Evolutionary conservation across 2,797 vertebrate species (phyloP), one percentile per base, ranked within the genome.

Genomic region (Coregonus ussuriensis): DNA sequence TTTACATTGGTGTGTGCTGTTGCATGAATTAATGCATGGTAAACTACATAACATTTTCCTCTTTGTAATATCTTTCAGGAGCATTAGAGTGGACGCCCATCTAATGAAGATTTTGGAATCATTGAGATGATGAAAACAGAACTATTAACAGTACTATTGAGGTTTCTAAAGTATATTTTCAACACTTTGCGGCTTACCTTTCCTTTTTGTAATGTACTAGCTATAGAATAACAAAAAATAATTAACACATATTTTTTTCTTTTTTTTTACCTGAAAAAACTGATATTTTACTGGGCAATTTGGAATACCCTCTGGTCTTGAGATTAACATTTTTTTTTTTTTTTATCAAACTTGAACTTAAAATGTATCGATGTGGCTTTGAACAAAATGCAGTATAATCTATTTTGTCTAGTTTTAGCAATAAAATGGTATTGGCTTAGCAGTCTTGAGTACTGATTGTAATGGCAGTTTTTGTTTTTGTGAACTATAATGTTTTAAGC

Each of bases 201-300:
- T 95, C 94, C 95, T 94, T 92, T 92, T 92, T 90, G 90, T 91
- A 95, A 95, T 93, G 95, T 95, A 95, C 95, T 95, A 95, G 93
- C 82, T 90, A 91, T 94, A 97, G 94, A 94, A 95, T 95, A 95
- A 96, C 93, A 11, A 47, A 47, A 47, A 11, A 47, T 11, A 13
- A 13, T 47, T 47, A 47, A 47, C 9, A 47, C 9, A 9, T 11
- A 2, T 47, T 47, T 47, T 11, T 0, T 47, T 47, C 11, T 47
- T 0, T 47, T 47, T 47, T 47, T 91, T 89, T 92, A 95, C 95
- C 94, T 96, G 25, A 25, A 95, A 88, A 87, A 95, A 93, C 89
- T 72, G 93, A 94, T 88, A 92, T 95, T 91, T 93, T 90, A 92
- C 92, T 86, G 82, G 89, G 89, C 90, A 85, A 84, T 88, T 89